Percentiles rank a stretch among this genome's conserved stretches.
These are phyloP conservation scores for Pygoscelis antarcticus DNA, from an alignment of 2,113 vertebrate genomes.

Conservation along the genomic window DNA sequence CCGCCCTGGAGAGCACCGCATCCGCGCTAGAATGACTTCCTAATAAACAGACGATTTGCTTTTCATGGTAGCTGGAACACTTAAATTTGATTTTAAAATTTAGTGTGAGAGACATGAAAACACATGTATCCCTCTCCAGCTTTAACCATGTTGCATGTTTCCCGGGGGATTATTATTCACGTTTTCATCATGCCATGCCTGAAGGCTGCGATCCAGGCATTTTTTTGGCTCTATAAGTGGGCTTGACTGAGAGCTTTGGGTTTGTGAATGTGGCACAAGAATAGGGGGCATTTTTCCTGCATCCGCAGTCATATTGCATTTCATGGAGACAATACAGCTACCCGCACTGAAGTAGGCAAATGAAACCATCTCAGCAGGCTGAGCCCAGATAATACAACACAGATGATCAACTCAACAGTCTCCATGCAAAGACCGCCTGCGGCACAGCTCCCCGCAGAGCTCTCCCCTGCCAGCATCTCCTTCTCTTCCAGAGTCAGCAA, in stretches of 20 bases:
- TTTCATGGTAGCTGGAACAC: not conserved
- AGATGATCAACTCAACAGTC: conserved; percentile 28
- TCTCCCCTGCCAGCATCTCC: not conserved
- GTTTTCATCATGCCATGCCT: not conserved
- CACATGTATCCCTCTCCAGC: not conserved
- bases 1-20: not conserved
- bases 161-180: not conserved
- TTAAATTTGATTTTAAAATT: not conserved
- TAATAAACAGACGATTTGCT: not conserved
- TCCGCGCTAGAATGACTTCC: not conserved
- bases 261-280: not conserved
- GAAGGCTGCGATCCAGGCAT: not conserved
- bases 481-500: conserved; percentile 4
- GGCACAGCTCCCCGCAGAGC: conserved; percentile 14
- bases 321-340: not conserved
- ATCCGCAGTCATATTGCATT: not conserved
- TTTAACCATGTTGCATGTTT: not conserved
- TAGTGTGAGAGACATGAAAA: not conserved
- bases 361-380: conserved; percentile 14
- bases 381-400: conserved; percentile 46
- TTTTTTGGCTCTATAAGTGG: not conserved
- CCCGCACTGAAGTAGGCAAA: not conserved
- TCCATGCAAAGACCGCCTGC: rapidly evolving
- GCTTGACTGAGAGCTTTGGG: not conserved
- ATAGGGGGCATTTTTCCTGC: not conserved